Base-by-base conservation (phyloP, 2,797 vertebrate genomes). In the Telmatherina bonti region DNA sequence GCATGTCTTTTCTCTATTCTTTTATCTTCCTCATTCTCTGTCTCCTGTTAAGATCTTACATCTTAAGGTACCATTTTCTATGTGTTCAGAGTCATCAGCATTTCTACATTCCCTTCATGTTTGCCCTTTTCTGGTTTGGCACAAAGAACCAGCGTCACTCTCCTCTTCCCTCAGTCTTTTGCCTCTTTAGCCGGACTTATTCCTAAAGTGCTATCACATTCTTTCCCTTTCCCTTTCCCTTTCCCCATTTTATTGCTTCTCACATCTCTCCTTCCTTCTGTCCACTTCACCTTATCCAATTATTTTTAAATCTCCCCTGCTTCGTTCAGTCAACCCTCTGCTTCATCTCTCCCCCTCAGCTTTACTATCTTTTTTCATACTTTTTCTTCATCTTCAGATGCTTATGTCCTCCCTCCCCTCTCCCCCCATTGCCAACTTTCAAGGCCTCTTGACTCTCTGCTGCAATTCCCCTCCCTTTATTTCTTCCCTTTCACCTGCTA, bases 401-500 rank as follows among this genome's bases (percentile, higher is more conserved):
- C 62, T 71, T 51, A 26, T 9, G 36, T 33, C 58, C 45, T 58
- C 65, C 66, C 54, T 30, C 45, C 18, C 45, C 26, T 1, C 6
- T 7, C 55, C n/a, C 41, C 59, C 65, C 58, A 61, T 11, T 55
- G 47, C 74, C 64, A 2, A 10, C 30, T 79, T 59, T 70, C 71
- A 54, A 82, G 55, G 41, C 76, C 56, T 58, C 76, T 60, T 26
- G 30, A 36, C 61, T 69, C 72, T 60, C 67, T n/a, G 43, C 58
- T 38, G 58, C 53, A 43, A 24, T 11, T 57, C 66, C 53, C 57
- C 36, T 77, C 62, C 33, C 55, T 55, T 66, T 3, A 18, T 30
- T 66, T 57, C 27, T 67, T 67, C 64, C 71, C 59, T 65, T 79
- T 84, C 73, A 90, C 88, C 86, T 87, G 86, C 82, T 26, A 49